Evolutionary conservation across 2,797 vertebrate genomes (phyloP).

Genomic region (Poeciliopsis presidionis): DNA sequence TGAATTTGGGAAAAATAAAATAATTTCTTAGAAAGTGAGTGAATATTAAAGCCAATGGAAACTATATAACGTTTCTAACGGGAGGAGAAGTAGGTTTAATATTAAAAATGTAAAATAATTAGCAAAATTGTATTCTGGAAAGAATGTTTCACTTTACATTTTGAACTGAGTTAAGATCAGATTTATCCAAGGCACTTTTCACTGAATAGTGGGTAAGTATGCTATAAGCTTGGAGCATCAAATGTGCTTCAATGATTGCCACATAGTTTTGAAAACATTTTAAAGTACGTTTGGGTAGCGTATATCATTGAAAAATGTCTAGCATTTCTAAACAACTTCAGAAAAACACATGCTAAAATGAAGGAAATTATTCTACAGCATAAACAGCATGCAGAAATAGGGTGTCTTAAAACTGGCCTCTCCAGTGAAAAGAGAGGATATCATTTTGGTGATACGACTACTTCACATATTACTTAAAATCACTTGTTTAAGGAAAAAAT

Average conservation of each 20-base stretch:
- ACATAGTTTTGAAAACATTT: conserved; percentile 14
- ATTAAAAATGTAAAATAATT: neutral
- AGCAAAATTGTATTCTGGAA: conserved; percentile 21
- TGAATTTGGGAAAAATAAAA: neutral
- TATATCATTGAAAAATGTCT: conserved; percentile 26
- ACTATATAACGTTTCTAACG: conserved; percentile 24
- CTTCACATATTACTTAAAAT: neutral
- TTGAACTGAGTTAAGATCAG: conserved; percentile 23
- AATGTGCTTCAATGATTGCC: conserved; percentile 27
- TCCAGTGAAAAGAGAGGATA: neutral
- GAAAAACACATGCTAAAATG: conserved; percentile 17
- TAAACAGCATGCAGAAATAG: neutral
- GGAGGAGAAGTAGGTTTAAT: conserved; percentile 9
- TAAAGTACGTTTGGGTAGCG: conserved; percentile 16
- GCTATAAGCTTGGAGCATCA: neutral
- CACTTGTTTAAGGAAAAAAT: neutral
- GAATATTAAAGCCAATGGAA: conserved; percentile 27
- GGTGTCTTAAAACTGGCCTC: too few relatives aligned
- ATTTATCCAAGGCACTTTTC: neutral
- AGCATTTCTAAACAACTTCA: conserved; percentile 19
- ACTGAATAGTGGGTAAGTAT: neutral
- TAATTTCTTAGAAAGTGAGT: conserved; percentile 21
- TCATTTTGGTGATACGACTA: neutral
- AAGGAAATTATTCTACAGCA: neutral
- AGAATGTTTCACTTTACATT: conserved; percentile 23